Evolutionary conservation across 2,888 invertebrate species (phyloP).

Genomic region (Synanthedon formicaeformis): DNA sequence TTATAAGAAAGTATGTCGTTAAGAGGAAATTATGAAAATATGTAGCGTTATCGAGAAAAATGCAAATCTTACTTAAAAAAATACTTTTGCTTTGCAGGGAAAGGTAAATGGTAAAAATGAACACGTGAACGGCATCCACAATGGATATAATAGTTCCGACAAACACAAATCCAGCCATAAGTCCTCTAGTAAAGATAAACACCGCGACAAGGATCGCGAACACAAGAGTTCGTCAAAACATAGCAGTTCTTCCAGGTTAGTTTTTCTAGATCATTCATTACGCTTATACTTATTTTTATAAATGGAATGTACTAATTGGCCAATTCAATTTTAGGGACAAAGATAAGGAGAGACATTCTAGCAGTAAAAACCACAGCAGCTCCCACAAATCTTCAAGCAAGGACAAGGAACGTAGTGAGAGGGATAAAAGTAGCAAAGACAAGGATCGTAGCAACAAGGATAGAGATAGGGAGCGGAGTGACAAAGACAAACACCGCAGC

Average conservation of each 20-base stretch:
- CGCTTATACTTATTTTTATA: conserved; percentile 4
- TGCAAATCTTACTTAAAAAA: neutral
- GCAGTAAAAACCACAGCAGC: conserved; percentile 67
- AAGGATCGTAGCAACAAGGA: conserved; percentile 29
- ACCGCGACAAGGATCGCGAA: conserved; percentile 75
- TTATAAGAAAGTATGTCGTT: neutral
- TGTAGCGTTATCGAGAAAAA: neutral
- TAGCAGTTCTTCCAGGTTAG: conserved; percentile 63
- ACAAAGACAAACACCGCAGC: conserved; percentile 38
- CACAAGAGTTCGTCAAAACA: conserved; percentile 68
- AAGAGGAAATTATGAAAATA: neutral
- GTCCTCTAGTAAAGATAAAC: conserved; percentile 77
- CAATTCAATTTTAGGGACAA: conserved; percentile 40
- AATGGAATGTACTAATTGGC: conserved; percentile 2
- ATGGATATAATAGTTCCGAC: conserved; percentile 75
- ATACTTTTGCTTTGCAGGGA: conserved; percentile 31
- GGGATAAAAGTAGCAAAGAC: conserved; percentile 28
- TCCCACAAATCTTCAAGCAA: conserved; percentile 66
- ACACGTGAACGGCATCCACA: conserved; percentile 84
- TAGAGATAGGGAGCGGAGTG: conserved; percentile 51
- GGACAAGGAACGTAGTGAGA: conserved; percentile 48
- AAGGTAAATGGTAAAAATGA: conserved; percentile 69
- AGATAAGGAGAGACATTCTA: conserved; percentile 67
- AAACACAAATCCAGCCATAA: conserved; percentile 74
- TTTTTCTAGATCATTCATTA: conserved; percentile 11